Evolutionary conservation across 2,113 vertebrate species (phyloP), one percentile per base, ranked within the genome.

Genomic region (Scopus umbretta): DNA sequence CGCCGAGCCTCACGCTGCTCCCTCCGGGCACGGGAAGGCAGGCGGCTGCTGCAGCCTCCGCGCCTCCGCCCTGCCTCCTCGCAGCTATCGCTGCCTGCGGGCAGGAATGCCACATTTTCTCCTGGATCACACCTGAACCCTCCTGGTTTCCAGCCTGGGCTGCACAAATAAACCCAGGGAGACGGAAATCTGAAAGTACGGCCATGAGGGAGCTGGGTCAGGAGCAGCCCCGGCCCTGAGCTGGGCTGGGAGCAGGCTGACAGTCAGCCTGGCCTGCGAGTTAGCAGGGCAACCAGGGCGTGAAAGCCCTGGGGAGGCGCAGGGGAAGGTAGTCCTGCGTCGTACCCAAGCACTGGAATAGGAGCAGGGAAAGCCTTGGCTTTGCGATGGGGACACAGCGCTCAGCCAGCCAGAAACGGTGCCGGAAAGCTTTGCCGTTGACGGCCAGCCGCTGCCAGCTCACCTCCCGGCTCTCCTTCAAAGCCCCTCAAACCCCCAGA

Each of bases 1-100:
- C 0, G 2, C 50, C 0, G 16, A 73, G 38, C 34, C 20, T 49
- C 14, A 5, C 0, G 3, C 50, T 75, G 61, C 42, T 86, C 63
- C 40, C 53, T 36, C 30, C 5, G 0, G 2, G 78, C 6, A 3
- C 1, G 30, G 49, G 19, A 42, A 36, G 10, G 63, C 40, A 81
- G 83, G 23, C 67, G 68, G 68, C 68, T 49, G 42, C 76, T 27
- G 50, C 62, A 32, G 30, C 56, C n/a, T 62, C 56, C 1, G 13
- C 47, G 59, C 58, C 50, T 52, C 55, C 4, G 0, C 79, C 62
- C 42, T 40, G 38, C 29, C 45, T 71, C 49, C 80, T 45, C 5
- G 0, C 10, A 38, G 62, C 53, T 21, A 16, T 25, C 7, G 0
- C 56, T 86, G 83, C 91, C 63, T 1, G 8, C 3, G 2, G 66